Evolutionary conservation across 2,113 vertebrate genomes (phyloP).

Genomic region (Riparia riparia): DNA sequence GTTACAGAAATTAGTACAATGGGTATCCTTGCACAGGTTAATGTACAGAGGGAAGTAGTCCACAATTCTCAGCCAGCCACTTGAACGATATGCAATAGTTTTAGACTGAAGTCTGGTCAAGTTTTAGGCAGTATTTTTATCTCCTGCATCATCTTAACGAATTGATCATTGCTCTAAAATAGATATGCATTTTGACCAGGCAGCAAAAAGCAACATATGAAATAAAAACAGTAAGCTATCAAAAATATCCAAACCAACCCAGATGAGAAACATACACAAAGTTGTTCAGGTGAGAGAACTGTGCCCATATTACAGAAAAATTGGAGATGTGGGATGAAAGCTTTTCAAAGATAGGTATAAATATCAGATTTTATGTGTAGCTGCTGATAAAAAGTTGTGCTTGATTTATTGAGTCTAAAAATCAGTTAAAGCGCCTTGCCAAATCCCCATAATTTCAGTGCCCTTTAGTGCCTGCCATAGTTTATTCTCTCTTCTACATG

Average conservation of each 20-base stretch:
- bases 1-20: neutral
- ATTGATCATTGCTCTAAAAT: neutral
- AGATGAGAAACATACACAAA: neutral
- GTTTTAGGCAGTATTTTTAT: neutral
- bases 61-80: neutral
- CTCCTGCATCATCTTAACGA: neutral
- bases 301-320: neutral
- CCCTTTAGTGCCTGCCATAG: neutral
- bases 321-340: neutral
- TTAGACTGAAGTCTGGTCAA: neutral
- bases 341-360: neutral
- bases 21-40: neutral
- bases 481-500: neutral
- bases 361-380: neutral
- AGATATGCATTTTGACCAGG: neutral
- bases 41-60: neutral
- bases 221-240: neutral
- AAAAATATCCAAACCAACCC: neutral
- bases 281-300: neutral
- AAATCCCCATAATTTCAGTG: neutral
- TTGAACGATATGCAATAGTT: accelerated
- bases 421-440: neutral
- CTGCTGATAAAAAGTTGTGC: neutral
- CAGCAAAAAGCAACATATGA: neutral
- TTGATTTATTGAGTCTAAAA: neutral